Base-by-base conservation (phyloP, 2,797 vertebrate genomes). In the Holocentrus rufus region DNA sequence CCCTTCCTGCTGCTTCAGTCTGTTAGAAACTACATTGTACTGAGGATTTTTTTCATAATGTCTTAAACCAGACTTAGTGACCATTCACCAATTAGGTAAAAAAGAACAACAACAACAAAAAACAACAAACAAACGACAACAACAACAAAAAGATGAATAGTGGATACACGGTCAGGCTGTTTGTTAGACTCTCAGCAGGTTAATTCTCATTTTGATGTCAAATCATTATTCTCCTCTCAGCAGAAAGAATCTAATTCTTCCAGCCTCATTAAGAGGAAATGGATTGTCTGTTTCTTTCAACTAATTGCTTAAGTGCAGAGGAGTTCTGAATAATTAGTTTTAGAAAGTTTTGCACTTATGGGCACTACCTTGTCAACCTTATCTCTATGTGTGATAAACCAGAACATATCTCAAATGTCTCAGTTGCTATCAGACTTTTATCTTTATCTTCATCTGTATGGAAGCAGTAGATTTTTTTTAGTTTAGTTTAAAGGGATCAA, bases 41-140 rank as follows among this genome's bases (percentile, higher is more conserved):
- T 3, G 1, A 34, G 25, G 27, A 2, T 9, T 22, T 18, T 59
- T 63, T 30, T 56, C 27, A 69, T 42, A 8, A 1, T 27, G 17
- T 4, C 49, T 69, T 61, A 31, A 10, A 20, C 59, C 44, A 23
- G 0, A 50, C 27, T 61, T 69, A 68, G 72, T 72, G n/a, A 27
- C 5, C 18, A 81, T 46, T 76, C 74, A 76, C 7, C 54, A 34
- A 22, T 56, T 36, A 64, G 66, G 61, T 80, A 39, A 54, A 69
- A 68, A 69, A 63, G 42, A n/a, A 62, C n/a, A n/a, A n/a, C n/a
- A n/a, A n/a, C n/a, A n/a, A n/a, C n/a, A n/a, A n/a, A n/a, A n/a
- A n/a, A n/a, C n/a, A n/a, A n/a, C n/a, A n/a, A n/a, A n/a, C n/a
- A n/a, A n/a, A n/a, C n/a, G n/a, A n/a, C n/a, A n/a, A n/a, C n/a